Percentiles rank a stretch among this genome's conserved stretches.
phyloP scores from a whole-genome alignment of 2,113 vertebrate genomes.

The Microcebus tavaratra region DNA sequence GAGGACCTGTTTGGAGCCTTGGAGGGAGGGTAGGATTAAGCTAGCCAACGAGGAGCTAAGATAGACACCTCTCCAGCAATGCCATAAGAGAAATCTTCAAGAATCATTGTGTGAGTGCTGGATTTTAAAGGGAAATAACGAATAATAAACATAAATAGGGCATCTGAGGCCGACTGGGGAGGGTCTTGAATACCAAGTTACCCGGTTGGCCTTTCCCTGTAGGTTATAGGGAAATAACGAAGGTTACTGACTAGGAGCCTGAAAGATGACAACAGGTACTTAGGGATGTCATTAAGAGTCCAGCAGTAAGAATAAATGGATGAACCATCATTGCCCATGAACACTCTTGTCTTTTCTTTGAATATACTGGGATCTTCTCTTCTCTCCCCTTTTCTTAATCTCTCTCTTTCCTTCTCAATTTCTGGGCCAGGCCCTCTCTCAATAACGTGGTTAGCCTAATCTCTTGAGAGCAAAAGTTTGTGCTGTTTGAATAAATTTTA shows the following conservation, averaged over 20 bases:
- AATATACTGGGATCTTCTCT: neutral
- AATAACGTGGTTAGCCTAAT: neutral
- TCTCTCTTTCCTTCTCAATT: slow-evolving; percentile 27
- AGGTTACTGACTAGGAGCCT: neutral
- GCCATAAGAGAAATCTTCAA: neutral
- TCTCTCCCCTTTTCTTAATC: neutral
- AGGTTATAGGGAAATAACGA: neutral
- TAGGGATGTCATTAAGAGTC: neutral
- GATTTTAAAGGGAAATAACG: neutral
- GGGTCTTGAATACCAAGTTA: neutral
- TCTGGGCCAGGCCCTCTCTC: neutral
- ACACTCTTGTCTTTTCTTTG: neutral
- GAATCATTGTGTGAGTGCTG: too few relatives aligned
- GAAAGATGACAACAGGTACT: neutral
- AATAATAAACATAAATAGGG: neutral
- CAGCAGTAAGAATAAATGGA: neutral
- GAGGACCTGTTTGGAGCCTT: neutral
- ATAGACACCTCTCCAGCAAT: neutral
- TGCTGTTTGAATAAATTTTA: slow-evolving; percentile 49
- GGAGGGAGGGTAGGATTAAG: neutral
- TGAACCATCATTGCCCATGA: neutral
- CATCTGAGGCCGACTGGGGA: neutral
- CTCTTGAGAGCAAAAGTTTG: slow-evolving; percentile 22
- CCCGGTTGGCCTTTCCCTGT: neutral
- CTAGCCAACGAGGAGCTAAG: neutral